phyloP scores from a whole-genome alignment of 2,113 vertebrate genomes.

The Pithys albifrons region DNA sequence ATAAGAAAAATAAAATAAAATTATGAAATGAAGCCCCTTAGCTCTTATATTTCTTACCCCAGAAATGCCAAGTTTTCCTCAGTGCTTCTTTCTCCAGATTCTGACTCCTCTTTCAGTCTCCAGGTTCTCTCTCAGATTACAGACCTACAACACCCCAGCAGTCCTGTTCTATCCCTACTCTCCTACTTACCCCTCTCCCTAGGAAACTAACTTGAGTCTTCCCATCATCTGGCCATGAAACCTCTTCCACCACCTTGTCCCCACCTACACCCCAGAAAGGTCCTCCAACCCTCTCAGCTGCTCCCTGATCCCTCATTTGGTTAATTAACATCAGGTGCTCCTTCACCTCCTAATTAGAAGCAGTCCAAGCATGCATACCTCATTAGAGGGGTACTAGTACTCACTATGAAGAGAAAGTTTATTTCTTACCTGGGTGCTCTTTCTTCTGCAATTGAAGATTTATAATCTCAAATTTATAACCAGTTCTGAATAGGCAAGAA shows the following conservation, averaged over 20 bases:
- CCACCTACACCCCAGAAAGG: background rate
- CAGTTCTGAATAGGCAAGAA: background rate
- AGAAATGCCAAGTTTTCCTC: background rate
- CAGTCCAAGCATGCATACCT: background rate
- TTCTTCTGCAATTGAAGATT: background rate
- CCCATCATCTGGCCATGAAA: background rate
- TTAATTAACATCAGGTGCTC: background rate
- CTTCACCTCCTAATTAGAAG: background rate
- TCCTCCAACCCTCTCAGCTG: background rate
- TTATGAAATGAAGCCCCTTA: background rate
- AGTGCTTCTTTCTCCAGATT: background rate
- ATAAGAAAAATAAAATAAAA: too few relatives aligned
- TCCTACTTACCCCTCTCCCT: rapidly evolving
- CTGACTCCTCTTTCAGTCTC: background rate
- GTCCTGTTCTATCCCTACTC: background rate
- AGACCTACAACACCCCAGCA: background rate
- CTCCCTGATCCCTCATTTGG: background rate
- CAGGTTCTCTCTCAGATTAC: background rate
- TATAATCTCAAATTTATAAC: background rate
- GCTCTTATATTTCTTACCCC: background rate
- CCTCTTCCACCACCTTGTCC: background rate
- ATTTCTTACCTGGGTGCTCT: background rate
- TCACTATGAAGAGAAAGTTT: background rate
- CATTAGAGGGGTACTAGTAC: background rate
- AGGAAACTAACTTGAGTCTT: rapidly evolving